A percentile compares a stretch with the other conserved stretches of the same genome.
Evolutionary conservation across 2,888 invertebrate species (phyloP).

Genomic region (Stenodema calcarata): DNA sequence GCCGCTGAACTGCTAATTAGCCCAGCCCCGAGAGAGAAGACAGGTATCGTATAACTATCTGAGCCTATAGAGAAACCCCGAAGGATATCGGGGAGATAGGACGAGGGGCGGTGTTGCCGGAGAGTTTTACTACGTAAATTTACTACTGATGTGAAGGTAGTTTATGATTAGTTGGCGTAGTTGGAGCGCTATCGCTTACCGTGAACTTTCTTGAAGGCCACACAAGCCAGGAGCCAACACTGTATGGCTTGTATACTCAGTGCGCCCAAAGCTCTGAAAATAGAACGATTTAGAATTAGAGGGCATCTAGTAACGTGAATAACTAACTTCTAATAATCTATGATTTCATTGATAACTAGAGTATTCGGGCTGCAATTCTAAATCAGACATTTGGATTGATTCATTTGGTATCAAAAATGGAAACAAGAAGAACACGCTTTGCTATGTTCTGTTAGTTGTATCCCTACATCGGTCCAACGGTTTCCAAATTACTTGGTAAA

Average conservation of each 20-base stretch:
- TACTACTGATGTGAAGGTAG: background rate
- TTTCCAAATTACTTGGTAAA: too few relatives aligned
- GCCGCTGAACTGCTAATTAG: background rate
- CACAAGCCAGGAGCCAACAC: background rate
- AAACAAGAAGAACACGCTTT: too few relatives aligned
- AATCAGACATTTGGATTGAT: too few relatives aligned
- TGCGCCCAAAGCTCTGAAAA: background rate
- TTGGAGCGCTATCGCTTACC: background rate
- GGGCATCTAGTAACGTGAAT: too few relatives aligned
- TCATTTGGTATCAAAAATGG: too few relatives aligned
- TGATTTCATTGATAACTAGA: too few relatives aligned
- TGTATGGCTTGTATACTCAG: background rate
- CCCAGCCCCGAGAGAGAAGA: background rate
- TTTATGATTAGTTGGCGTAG: background rate
- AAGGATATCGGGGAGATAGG: background rate
- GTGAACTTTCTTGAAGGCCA: background rate
- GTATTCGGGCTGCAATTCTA: too few relatives aligned
- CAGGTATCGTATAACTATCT: background rate
- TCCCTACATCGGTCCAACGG: too few relatives aligned
- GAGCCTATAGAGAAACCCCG: background rate
- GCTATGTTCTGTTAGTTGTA: too few relatives aligned
- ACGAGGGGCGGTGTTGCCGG: background rate
- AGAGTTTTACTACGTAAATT: background rate
- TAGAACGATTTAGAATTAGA: too few relatives aligned
- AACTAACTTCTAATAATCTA: too few relatives aligned